Evolutionary conservation across 2,113 vertebrate species (phyloP), one percentile per base, ranked within the genome.

Genomic region (Indicator maculatus): DNA sequence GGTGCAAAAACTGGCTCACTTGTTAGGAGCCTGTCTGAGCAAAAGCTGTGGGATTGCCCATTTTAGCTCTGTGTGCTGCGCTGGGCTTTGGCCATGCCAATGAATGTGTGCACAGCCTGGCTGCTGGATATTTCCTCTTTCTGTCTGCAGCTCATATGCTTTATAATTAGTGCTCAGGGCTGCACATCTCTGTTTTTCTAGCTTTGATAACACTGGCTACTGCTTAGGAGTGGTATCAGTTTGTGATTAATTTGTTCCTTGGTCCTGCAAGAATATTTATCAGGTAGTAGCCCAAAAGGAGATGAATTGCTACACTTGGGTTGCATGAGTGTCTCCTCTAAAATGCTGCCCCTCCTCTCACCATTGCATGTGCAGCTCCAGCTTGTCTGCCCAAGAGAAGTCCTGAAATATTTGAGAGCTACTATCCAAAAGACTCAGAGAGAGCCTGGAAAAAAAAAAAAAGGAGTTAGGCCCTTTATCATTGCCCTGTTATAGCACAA

Each of bases 81-180:
- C 21, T 59, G 38, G 73, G 36, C 38, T 21, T 63, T 50, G 65
- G 16, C 41, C 6, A 2, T 24, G 39, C 18, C 10, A 3, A 45
- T 1, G 8, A 28, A 14, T 53, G 16, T 1, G 0, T 19, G 38
- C 9, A 8, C 50, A 45, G 8, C 70, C 38, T 23, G 23, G 39
- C 72, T 58, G 47, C 58, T 52, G 58, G 67, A 28, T 9, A 9
- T 12, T 33, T 36, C 50, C 58, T 33, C 33, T 24, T 61, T 47
- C 33, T n/a, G 15, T 55, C 4, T 1, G 63, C 75, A 74, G 24
- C 55, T 80, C 33, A 0, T 39, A 11, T 21, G 30, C 30, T 26
- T 45, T 13, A 33, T 55, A 30, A 1, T 21, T 38, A 11, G 7
- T n/a, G 58, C 41, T 81, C 30, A 47, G 39, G 58, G 76, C 47